phyloP scores from a whole-genome alignment of 2,113 vertebrate species.

The Pantherophis guttatus region DNA sequence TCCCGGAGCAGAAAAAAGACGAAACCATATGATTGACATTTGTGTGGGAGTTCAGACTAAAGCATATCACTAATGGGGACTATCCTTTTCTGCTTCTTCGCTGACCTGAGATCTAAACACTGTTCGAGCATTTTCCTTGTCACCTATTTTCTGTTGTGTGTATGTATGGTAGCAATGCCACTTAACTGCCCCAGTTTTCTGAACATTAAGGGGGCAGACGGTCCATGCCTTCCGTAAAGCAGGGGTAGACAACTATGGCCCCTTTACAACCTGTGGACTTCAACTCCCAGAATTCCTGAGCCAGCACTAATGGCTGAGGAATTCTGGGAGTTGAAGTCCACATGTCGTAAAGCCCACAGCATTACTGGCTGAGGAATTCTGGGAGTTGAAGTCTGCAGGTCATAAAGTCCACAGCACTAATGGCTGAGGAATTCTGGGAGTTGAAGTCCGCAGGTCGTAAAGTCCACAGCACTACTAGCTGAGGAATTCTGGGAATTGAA shows the following conservation, averaged over 20 bases:
- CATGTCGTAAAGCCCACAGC: too few species aligned
- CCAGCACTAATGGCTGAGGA: neutral
- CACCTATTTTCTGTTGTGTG: neutral
- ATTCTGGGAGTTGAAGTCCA: too few species aligned
- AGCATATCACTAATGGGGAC: neutral
- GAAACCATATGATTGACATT: neutral
- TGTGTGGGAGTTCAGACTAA: neutral
- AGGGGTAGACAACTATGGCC: neutral
- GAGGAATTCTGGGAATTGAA: too few species aligned
- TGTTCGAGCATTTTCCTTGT: neutral
- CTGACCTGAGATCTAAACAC: neutral
- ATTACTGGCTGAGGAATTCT: too few species aligned
- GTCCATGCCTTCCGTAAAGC: slow-evolving; percentile 38
- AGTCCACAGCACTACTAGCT: too few species aligned
- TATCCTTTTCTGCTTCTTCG: neutral
- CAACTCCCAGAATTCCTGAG: neutral
- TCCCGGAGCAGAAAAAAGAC: neutral
- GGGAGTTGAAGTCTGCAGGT: too few species aligned
- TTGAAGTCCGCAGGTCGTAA: too few species aligned
- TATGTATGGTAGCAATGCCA: neutral
- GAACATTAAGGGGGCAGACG: slow-evolving; percentile 15
- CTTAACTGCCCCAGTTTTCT: neutral
- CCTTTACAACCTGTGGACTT: neutral
- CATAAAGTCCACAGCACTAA: too few species aligned
- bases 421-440: too few species aligned